Conservation (phyloP, 2,888 invertebrate species). For the Diaperis boleti region DNA sequence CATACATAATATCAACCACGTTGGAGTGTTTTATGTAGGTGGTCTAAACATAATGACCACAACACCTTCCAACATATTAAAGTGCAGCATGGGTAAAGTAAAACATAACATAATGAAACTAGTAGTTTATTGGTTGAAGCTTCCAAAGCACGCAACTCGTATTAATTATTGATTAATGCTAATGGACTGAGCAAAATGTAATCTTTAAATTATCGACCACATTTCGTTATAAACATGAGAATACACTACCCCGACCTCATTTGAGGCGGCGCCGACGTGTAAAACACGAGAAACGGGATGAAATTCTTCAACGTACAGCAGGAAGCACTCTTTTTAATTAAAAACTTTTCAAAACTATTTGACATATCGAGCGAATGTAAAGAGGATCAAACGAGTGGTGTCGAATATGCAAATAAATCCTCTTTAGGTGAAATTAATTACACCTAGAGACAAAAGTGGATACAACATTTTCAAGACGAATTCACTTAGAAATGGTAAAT, state of each 20-base stretch:
- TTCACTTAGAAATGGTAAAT: background rate
- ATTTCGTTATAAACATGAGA: conserved; percentile 52
- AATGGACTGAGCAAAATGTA: conserved; percentile 53
- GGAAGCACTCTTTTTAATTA: conserved; percentile 34
- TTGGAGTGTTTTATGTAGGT: conserved; percentile 41
- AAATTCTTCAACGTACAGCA: conserved; percentile 16
- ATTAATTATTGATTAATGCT: conserved; percentile 58
- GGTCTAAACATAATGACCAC: conserved; percentile 48
- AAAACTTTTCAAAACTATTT: conserved; percentile 26
- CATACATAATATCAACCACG: background rate
- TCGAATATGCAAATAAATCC: conserved; percentile 2
- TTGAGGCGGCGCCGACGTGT: conserved; percentile 22
- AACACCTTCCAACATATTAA: conserved; percentile 53
- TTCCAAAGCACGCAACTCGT: conserved; percentile 54
- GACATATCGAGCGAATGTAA: background rate
- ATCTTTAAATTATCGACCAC: conserved; percentile 52
- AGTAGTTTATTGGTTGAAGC: conserved; percentile 53
- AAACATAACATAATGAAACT: conserved; percentile 48
- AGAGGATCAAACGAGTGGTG: background rate
- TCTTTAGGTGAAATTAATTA: background rate
- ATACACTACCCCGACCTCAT: conserved; percentile 40
- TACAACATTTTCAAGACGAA: background rate
- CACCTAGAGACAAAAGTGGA: background rate
- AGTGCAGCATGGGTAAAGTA: conserved; percentile 7
- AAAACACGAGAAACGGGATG: conserved; percentile 20